Conservation (phyloP, 1,140 invertebrate species). For the Drosophila albomicans region DNA sequence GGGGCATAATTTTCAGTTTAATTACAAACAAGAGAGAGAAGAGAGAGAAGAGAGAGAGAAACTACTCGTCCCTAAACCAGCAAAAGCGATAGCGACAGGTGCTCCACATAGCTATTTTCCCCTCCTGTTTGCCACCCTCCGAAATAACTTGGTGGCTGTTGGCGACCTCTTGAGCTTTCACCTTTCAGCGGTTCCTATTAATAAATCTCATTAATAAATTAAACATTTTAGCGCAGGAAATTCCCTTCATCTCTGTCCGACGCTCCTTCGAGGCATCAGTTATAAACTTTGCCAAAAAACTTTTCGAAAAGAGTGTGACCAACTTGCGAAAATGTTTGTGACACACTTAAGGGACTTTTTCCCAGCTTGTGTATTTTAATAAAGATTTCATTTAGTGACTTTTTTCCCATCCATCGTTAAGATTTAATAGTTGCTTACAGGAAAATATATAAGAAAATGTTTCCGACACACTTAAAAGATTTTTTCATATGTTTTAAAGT, state of each 20-base stretch:
- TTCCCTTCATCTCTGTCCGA: slow-evolving; percentile 40
- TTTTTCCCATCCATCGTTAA: no score
- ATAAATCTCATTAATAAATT: slow-evolving; percentile 84
- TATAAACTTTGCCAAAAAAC: neutral
- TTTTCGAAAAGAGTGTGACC: neutral
- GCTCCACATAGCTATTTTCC: neutral
- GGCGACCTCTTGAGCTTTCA: slow-evolving; percentile 59
- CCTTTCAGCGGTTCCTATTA: slow-evolving; percentile 72
- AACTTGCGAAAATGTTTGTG: neutral
- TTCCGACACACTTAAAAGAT: no score
- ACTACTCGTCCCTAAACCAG: slow-evolving; percentile 1
- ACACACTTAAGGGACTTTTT: neutral
- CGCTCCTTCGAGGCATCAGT: neutral
- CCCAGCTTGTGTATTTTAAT: no score
- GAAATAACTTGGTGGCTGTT: neutral
- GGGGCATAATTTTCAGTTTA: slow-evolving; percentile 72
- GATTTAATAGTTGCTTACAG: no score
- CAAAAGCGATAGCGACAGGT: neutral
- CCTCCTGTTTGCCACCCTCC: neutral
- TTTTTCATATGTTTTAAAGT: no score
- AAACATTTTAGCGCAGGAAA: slow-evolving; percentile 76
- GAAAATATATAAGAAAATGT: no score
- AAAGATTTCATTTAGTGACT: no score
- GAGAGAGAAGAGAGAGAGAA: neutral
- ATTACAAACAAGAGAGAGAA: slow-evolving; percentile 54